Base-by-base conservation (phyloP, 1,140 invertebrate genomes). In the Pachyrhynchus sulphureomaculatus region DNA sequence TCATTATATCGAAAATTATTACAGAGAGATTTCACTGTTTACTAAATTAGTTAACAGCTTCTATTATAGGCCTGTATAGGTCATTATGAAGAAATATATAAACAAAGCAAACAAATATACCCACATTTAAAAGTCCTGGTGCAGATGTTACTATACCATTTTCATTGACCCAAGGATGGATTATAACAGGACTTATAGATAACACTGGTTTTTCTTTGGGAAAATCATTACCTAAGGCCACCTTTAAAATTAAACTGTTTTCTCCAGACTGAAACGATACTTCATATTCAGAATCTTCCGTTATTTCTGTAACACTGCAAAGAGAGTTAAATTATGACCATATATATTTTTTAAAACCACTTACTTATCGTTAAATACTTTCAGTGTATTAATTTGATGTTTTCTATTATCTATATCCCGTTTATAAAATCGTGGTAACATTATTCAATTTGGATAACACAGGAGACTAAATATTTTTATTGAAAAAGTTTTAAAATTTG, bases 171-270 rank as follows among this genome's bases (percentile, higher is more conserved):
- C 88, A 91, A 1, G 82, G 82, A 76, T 91, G 89, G 2, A 76
- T 75, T 52, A 89, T 77, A 12, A 78, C 72, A 1, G 88, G 89
- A 48, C 81, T 82, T 18, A 90, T 79, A 68, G 81, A 82, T 44
- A 91, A 81, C 26, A 83, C 78, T 24, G 89, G 89, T 67, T 87
- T 88, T 68, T 88, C 86, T 70, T 86, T 79, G 34, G 89, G 89
- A 78, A 90, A 91, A 57, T 89, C 83, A 9, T 82, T 80, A 12
- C 81, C 76, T 45, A 91, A 67, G 9, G 82, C 77, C 15, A 90
- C 82, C 70, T 82, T 81, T 66, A 90, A 76, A 57, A 80, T 80
- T 74, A 89, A 83, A 68, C 82, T 80, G 57, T 80, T 82, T 9
- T 80, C 80, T 39, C 83, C 83, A 48, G 83, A 80, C 49, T 76